A percentile compares a stretch with the other conserved stretches of the same genome.
These are phyloP conservation scores for Phallusia fumigata DNA, from an alignment of 23 tunicate species.

Conservation along the genomic window DNA sequence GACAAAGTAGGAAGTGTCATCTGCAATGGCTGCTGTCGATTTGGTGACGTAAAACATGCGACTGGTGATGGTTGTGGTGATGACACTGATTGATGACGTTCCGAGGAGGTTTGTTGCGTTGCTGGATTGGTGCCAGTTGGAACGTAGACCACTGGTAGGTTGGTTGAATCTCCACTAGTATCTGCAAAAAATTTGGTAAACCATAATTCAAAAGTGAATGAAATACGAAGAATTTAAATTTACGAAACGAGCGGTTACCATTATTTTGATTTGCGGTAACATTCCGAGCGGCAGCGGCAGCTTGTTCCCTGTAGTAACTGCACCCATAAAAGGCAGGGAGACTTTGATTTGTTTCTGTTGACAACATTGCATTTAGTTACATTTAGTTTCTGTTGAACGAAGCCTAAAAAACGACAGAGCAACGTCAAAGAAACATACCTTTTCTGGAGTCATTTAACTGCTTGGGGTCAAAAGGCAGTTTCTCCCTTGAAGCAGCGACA, in stretches of 20 bases:
- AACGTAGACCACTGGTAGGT: slow-evolving; percentile 37
- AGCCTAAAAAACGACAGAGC: neutral
- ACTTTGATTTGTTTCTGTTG: neutral
- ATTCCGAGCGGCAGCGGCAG: slow-evolving; percentile 13
- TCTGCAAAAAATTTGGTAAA: neutral
- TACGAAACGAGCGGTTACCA: neutral
- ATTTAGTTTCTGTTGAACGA: too few species aligned
- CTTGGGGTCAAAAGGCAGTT: slow-evolving; percentile 38
- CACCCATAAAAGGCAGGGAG: slow-evolving; percentile 43
- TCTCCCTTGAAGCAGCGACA: slow-evolving; percentile 34
- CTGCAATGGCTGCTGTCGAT: neutral
- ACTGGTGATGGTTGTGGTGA: neutral
- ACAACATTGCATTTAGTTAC: neutral
- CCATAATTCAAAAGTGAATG: too few species aligned
- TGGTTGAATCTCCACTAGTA: neutral
- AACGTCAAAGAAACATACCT: neutral
- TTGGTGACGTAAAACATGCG: slow-evolving; percentile 20
- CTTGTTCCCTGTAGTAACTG: slow-evolving; percentile 45
- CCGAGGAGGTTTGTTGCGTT: neutral
- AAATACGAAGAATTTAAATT: too few species aligned
- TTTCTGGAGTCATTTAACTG: neutral
- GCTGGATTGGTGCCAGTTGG: slow-evolving; percentile 12
- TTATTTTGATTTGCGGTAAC: neutral
- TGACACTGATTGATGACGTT: neutral
- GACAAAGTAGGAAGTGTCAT: slow-evolving; percentile 34